A percentile compares a stretch with the other conserved stretches of the same genome.
Evolutionary conservation across 1,140 invertebrate species (phyloP).

Genomic region (Sitodiplosis mosellana): DNA sequence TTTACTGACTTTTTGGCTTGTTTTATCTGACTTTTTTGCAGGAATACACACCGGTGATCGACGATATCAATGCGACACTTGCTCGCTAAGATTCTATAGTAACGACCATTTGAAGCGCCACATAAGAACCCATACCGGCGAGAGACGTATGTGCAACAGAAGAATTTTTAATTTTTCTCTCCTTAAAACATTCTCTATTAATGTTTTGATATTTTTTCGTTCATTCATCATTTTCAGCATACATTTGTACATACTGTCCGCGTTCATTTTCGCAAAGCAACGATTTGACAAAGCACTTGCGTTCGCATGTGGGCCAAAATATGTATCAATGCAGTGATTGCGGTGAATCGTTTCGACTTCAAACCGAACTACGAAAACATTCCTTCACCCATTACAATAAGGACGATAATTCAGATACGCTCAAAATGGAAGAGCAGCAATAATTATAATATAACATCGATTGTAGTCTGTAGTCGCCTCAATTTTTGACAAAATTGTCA

Average conservation of each 20-base stretch:
- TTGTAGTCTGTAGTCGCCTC: too few relatives aligned
- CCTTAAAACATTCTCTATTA: too few relatives aligned
- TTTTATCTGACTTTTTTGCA: too few relatives aligned
- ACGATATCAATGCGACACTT: conserved; percentile 56
- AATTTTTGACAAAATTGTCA: too few relatives aligned
- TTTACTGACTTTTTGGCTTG: too few relatives aligned
- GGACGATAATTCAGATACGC: background rate
- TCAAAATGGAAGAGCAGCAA: too few relatives aligned
- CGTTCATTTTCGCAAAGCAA: conserved; percentile 33
- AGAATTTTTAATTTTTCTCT: too few relatives aligned
- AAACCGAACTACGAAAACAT: conserved; percentile 26
- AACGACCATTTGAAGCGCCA: conserved; percentile 19
- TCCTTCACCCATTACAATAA: conserved; percentile 22
- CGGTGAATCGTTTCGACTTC: conserved; percentile 25
- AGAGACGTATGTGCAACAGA: conserved; percentile 40
- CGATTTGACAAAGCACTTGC: conserved; percentile 29
- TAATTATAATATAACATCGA: too few relatives aligned
- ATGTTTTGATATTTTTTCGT: conserved; percentile 1
- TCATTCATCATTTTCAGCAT: conserved; percentile 35
- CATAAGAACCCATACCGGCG: conserved; percentile 34
- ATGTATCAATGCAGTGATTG: conserved; percentile 30
- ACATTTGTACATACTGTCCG: conserved; percentile 34
- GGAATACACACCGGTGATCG: conserved; percentile 50
- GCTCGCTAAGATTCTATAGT: conserved; percentile 42
- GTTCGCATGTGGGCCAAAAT: conserved; percentile 28